Base-by-base conservation (phyloP, 1,140 invertebrate species). In the Drosophila pseudoobscura region DNA sequence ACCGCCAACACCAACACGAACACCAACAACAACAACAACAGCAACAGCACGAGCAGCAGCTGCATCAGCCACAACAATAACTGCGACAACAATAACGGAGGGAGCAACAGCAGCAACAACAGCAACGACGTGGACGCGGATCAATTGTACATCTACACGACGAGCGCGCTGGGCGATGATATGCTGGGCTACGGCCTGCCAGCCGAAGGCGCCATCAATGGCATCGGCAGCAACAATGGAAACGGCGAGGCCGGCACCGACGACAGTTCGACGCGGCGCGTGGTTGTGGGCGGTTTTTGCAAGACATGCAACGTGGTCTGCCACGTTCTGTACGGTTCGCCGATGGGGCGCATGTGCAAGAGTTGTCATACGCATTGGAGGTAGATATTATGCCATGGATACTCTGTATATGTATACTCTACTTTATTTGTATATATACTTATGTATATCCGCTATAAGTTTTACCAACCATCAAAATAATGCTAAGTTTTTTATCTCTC, bases 351-450 rank as follows among this genome's bases (percentile, higher is more conserved):
- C 59, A 79, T 92, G 65, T 92, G 91, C 56, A 87, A 80, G 54
- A 92, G 91, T 91, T 92, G 91, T 68, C 83, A 90, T 75, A 83
- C 90, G 52, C 91, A 92, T 61, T 92, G 91, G 91, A 92, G 91
- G 91, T 92, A 92, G 69, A 78, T 75, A 88, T 65, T 62, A 31
- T 15, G n/a, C 31, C 8, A 53, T 53, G 39, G 31, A 53, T 53
- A 51, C 20, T n/a, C 4, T 17, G 17, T 17, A 52, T 54, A 53
- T 20, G 47, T 54, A 53, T 43, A 29, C 29, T 47, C 39, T 26
- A 57, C n/a, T 39, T 52, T 45, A 44, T 59, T 26, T 44, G 26
- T 53, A 64, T 52, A 11, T 51, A 24, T 43, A 9, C 49, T 59
- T n/a, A n/a, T n/a, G n/a, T n/a, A n/a, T n/a, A 65, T 8, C 45